Base-by-base conservation (phyloP, 2,888 invertebrate genomes). In the Teleogryllus oceanicus region DNA sequence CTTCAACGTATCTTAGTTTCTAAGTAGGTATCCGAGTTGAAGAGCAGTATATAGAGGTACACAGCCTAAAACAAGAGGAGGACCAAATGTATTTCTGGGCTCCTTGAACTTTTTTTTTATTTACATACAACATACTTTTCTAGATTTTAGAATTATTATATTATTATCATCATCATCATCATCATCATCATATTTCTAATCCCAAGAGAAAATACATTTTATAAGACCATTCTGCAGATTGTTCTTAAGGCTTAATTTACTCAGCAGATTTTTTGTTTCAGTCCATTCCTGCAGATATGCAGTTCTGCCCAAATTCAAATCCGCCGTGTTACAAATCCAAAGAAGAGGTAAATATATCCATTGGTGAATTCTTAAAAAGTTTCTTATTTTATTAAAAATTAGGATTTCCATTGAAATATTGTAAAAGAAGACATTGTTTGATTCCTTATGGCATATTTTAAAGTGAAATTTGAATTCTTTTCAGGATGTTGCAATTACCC, bases 211-310 rank as follows among this genome's bases (percentile, higher is more conserved):
- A 37, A 37, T 8, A 37, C 5, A 8, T 8, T 37, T 37, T 37
- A 37, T 37, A 5, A 37, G 37, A 5, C 4, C 5, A 37, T 37
- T 37, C 37, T 37, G 8, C 37, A 37, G 37, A 8, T 37, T 8
- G 37, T 37, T 37, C 37, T 1, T 37, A 37, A 8, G 37, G 5
- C 5, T 24, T 24, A 3, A 5, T 37, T 37, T 37, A 5, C 8
- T 37, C 37, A 8, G 37, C 11, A n/a, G 24, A 75, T 50, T 74
- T 24, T 81, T 24, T 81, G 83, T 87, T 88, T 80, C 88, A 97
- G 96, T 98, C 98, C 3, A 99, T 99, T 84, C 99, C 99, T 79
- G 95, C 97, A 21, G 99, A 99, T 87, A 98, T 99, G 97, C 97
- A 99, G 86, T 99, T 98, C 88, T 99, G 99, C 87, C 98, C 99